These are phyloP conservation scores for Caenorhabditis virilis DNA, from an alignment of 2,888 invertebrate genomes.

Conservation along the genomic window DNA sequence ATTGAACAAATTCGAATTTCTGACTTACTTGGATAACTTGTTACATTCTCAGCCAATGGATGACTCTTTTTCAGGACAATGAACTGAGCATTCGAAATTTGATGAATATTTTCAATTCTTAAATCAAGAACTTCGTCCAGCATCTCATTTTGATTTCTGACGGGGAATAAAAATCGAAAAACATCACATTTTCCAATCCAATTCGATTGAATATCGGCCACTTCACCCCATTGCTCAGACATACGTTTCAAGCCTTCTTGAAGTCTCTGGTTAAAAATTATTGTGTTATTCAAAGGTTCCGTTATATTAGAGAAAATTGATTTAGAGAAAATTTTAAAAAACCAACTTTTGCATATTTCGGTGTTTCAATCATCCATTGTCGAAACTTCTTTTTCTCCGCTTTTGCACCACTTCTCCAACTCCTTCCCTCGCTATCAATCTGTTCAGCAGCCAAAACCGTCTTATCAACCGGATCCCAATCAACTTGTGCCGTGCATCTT, in stretches of 20 bases:
- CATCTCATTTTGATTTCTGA: constrained; percentile 23
- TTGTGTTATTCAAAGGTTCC: no score
- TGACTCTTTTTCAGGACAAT: constrained; percentile 53
- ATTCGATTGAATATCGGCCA: constrained; percentile 58
- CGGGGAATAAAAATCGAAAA: constrained; percentile 60
- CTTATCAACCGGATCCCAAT: constrained; percentile 97
- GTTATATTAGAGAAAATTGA: no score
- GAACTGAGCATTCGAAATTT: constrained; percentile 54
- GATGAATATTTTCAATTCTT: constrained; percentile 44
- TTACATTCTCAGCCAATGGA: constrained; percentile 37
- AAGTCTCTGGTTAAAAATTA: constrained; percentile 45
- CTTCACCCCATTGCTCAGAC: constrained; percentile 61
- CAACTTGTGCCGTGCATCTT: constrained; percentile 75
- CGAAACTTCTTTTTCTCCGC: constrained; percentile 85
- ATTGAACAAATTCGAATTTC: no score
- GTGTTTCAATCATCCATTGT: constrained; percentile 94
- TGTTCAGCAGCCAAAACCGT: constrained; percentile 98
- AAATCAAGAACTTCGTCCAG: constrained; percentile 58
- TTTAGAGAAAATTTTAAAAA: no score
- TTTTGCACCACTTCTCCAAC: constrained; percentile 92
- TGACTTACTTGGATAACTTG: constrained; percentile 33
- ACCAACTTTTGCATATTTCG: constrained; percentile 72
- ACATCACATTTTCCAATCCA: constrained; percentile 71
- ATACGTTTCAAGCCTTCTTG: constrained; percentile 55
- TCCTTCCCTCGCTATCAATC: constrained; percentile 76